Evolutionary conservation across 2,113 vertebrate genomes (phyloP), one percentile per base, ranked within the genome.

Genomic region (Galeopterus variegatus): DNA sequence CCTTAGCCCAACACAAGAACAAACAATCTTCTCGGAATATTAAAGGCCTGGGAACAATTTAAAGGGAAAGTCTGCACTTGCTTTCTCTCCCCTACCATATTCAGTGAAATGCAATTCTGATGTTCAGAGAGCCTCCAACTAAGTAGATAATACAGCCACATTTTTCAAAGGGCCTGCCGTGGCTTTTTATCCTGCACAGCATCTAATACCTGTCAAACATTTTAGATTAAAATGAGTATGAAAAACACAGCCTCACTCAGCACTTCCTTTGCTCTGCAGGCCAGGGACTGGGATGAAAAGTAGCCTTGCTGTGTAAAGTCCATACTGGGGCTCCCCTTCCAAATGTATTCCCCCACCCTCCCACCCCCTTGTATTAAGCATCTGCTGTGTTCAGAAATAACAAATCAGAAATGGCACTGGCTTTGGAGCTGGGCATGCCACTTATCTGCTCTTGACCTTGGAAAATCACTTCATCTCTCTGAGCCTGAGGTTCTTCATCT

Each of bases 131-230:
- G 54, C 33, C 92, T 97, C 64, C 7, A 0, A 70, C 64, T 91
- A 96, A 96, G 94, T 91, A 94, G 93, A 93, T 96, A 94, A 97
- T 67, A 83, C 18, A 89, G 88, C 19, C 52, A 88, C 73, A 76
- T 93, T 96, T 98, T 97, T 96, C 94, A 96, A 95, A 97, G 62
- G 67, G 41, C 82, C 45, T 86, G 85, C 88, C 79, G 41, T 93
- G 69, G 62, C 81, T 64, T 97, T 95, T 96, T 97, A 93, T 95
- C 95, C 82, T 97, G 31, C 62, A 83, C 11, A 89, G 62, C 73
- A 94, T 96, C 94, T 97, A 96, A 97, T 86, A 88, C 23, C 65
- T 97, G 95, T 96, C 90, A 97, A 96, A 91, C 36, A 97, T 88
- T 98, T 96, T 81, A 94, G 92, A 96, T 96, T 88, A 94, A 97